phyloP scores from a whole-genome alignment of 2,113 vertebrate genomes.

The Paracanthobrama guichenoti region DNA sequence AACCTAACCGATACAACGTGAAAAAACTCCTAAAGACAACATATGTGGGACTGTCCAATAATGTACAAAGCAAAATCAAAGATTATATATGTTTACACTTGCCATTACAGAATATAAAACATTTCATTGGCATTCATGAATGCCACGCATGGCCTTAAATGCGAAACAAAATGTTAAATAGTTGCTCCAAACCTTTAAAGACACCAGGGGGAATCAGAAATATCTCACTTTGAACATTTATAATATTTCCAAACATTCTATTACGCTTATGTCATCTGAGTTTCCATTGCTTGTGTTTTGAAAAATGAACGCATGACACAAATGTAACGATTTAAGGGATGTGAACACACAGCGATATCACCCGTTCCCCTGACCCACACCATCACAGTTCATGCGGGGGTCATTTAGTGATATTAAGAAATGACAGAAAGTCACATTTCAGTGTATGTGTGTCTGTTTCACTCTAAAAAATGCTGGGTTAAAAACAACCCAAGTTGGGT shows the following conservation, averaged over 20 bases:
- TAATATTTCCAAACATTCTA: not conserved
- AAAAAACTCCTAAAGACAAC: not conserved
- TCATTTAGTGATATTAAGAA: not conserved
- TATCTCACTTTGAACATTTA: not conserved
- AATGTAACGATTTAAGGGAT: not conserved
- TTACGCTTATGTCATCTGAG: not conserved
- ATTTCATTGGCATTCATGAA: not conserved
- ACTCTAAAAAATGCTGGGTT: no score
- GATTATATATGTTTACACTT: not conserved
- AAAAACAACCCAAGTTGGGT: no score
- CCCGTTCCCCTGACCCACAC: not conserved
- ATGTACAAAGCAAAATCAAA: not conserved
- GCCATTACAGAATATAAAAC: slow-evolving; percentile 4
- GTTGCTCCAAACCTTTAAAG: not conserved
- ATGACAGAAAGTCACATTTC: not conserved
- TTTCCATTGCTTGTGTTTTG: not conserved
- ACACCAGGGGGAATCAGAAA: not conserved
- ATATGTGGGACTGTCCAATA: not conserved
- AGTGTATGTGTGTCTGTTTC: not conserved
- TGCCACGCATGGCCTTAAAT: not conserved
- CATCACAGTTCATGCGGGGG: not conserved
- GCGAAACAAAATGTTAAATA: not conserved
- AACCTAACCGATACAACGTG: not conserved
- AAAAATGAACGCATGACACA: not conserved
- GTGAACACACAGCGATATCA: not conserved